A percentile compares a stretch with the other conserved stretches of the same genome.
phyloP scores from a whole-genome alignment of 2,113 vertebrate genomes.

The Pipra filicauda region DNA sequence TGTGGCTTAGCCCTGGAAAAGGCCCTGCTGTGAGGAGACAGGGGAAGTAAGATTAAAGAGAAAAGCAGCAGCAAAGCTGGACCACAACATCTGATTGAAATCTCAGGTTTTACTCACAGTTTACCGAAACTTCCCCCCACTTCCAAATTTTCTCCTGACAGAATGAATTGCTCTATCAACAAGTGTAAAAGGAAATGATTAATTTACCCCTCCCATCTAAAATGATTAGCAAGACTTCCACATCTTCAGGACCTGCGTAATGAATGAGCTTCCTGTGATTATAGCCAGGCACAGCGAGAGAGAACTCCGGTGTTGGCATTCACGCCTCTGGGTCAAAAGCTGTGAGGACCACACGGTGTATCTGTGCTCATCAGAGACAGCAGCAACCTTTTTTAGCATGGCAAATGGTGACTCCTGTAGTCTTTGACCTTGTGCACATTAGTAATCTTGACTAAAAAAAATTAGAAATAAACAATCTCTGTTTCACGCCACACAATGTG shows the following conservation, averaged over 20 bases:
- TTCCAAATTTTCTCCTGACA: conserved; percentile 23
- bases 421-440: background rate
- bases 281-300: background rate
- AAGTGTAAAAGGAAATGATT: conserved; percentile 63
- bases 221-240: conserved; percentile 43
- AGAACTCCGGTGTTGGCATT: background rate
- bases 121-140: background rate
- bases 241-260: conserved; percentile 38
- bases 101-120: conserved; percentile 12
- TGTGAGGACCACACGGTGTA: background rate
- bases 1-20: background rate
- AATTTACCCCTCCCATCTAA: conserved; percentile 53
- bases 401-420: background rate
- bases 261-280: conserved; percentile 62
- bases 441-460: background rate
- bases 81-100: background rate
- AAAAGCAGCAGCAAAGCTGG: background rate
- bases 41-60: background rate
- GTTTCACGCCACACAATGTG: rapidly evolving
- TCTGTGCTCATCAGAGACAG: background rate
- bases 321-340: background rate
- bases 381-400: background rate
- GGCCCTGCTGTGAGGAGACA: background rate
- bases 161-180: conserved; percentile 45
- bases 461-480: background rate